phyloP scores from a whole-genome alignment of 2,113 vertebrate genomes.

The Tretioscincus oriximinensis region DNA sequence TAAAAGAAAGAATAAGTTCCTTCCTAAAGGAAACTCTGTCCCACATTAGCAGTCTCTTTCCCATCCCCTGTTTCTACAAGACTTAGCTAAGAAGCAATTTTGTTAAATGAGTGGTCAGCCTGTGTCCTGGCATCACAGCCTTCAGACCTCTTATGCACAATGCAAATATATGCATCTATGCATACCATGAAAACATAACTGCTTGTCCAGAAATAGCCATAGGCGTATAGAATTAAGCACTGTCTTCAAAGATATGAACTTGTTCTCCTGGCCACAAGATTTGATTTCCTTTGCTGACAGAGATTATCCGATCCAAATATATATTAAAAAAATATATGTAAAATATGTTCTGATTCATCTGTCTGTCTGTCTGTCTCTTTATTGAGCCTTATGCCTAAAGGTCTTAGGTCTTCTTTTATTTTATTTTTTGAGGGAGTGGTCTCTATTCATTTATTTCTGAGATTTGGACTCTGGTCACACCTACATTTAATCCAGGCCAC shows the following conservation, averaged over 20 bases:
- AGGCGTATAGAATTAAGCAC: not conserved
- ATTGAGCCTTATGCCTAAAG: too few species aligned
- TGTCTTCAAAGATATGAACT: not conserved
- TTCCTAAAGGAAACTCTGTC: constrained; percentile 47
- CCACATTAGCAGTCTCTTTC: constrained; percentile 21
- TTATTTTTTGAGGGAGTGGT: too few species aligned
- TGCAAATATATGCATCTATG: not conserved
- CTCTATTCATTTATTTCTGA: too few species aligned
- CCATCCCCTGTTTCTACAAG: not conserved
- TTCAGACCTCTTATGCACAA: not conserved
- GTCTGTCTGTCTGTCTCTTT: too few species aligned
- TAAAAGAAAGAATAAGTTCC: constrained; percentile 56
- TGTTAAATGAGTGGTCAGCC: constrained; percentile 2
- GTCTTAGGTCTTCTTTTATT: too few species aligned
- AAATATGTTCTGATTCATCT: not conserved
- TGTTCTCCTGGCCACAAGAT: not conserved
- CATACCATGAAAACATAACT: not conserved
- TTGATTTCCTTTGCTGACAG: not conserved
- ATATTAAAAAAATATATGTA: not conserved
- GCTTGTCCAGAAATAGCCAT: not conserved
- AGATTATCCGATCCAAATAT: not conserved
- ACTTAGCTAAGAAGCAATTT: not conserved
- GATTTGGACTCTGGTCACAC: too few species aligned
- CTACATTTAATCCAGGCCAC: too few species aligned
- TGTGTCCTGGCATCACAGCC: not conserved